Conservation (phyloP, 1,140 invertebrate species). For the Drosophila mauritiana region DNA sequence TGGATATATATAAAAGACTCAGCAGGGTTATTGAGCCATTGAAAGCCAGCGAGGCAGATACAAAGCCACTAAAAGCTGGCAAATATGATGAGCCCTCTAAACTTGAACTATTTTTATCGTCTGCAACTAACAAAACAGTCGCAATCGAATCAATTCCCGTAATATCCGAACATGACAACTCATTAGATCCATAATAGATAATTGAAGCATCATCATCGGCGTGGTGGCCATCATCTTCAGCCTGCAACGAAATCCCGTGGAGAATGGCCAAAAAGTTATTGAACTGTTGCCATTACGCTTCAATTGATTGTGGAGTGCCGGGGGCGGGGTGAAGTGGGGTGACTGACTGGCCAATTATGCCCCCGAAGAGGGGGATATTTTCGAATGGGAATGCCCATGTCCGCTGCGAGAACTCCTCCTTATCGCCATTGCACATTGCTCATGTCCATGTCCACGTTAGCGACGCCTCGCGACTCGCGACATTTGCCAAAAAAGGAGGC, state of each 20-base stretch:
- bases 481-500: constrained; percentile 50
- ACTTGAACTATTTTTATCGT: constrained; percentile 31
- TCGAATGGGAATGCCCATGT: constrained; percentile 21
- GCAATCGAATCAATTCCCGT: constrained; percentile 45
- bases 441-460: constrained; percentile 67
- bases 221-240: constrained; percentile 23
- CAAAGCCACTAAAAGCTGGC: neutral
- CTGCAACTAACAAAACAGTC: constrained; percentile 24
- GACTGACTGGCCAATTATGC: constrained; percentile 63
- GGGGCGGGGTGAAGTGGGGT: constrained; percentile 16
- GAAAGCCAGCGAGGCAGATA: neutral
- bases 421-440: constrained; percentile 75
- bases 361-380: constrained; percentile 1
- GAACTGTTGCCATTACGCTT: constrained; percentile 80
- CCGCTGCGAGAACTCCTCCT: constrained; percentile 50
- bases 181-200: constrained; percentile 51
- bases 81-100: neutral
- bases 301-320: constrained; percentile 60
- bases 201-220: constrained; percentile 44
- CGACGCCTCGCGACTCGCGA: constrained; percentile 51
- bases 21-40: neutral
- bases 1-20: neutral
- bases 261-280: constrained; percentile 75
- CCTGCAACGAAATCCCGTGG: constrained; percentile 20
- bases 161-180: constrained; percentile 48